phyloP scores from a whole-genome alignment of 1,140 invertebrate species.

The Aplysia californica region DNA sequence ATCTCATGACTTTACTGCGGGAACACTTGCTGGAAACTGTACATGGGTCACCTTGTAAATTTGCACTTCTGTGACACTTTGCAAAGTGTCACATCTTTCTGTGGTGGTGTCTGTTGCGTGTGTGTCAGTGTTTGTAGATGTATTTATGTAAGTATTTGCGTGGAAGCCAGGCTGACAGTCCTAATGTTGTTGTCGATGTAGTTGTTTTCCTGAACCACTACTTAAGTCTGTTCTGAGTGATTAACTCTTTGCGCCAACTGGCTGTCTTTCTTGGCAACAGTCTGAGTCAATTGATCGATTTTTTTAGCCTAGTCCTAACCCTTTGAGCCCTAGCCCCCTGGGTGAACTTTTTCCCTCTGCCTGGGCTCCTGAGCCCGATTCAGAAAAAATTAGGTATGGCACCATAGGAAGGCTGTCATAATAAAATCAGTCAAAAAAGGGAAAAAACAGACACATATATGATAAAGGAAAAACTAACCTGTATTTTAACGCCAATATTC shows the following conservation, averaged over 20 bases:
- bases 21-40: slow-evolving; percentile 23
- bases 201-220: too few species aligned
- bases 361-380: neutral
- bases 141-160: too few species aligned
- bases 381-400: neutral
- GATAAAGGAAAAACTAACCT: neutral
- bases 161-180: too few species aligned
- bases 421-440: neutral
- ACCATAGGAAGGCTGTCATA: neutral
- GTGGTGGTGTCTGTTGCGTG: neutral
- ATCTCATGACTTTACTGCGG: slow-evolving; percentile 38
- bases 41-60: slow-evolving; percentile 9
- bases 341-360: neutral
- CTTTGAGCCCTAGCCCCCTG: neutral
- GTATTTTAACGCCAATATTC: neutral
- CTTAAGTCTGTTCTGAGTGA: too few species aligned
- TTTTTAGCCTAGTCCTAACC: too few species aligned
- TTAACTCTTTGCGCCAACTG: too few species aligned
- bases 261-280: too few species aligned
- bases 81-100: neutral
- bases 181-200: too few species aligned
- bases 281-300: too few species aligned
- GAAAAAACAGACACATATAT: neutral
- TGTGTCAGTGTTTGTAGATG: neutral
- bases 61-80: slow-evolving; percentile 19